Evolutionary conservation across 2,888 invertebrate genomes (phyloP), one percentile per base, ranked within the genome.

Genomic region (Caenorhabditis sp.): DNA sequence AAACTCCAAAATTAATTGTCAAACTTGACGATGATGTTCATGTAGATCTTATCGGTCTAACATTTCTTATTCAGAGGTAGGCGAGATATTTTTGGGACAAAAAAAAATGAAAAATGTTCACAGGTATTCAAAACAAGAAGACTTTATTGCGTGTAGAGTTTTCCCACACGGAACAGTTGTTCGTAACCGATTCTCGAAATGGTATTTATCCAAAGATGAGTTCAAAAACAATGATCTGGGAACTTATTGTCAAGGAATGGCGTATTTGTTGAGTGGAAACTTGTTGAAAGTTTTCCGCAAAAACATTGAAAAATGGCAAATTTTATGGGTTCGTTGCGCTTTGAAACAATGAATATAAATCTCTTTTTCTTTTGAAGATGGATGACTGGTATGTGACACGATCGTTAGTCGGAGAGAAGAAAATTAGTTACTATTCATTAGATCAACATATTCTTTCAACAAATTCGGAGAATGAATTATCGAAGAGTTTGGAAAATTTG

Each of bases 341-440:
- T 17, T 49, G 23, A 3, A 31, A 53, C 21, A 4, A 12, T 12
- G 5, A 23, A 12, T 53, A 26, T 23, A 6, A 26, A 26, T 53
- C 8, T 12, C 4, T n/a, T 58, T 24, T 43, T 23, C 17, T 19
- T 59, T 58, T 75, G 4, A 54, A 82, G 82, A 81, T 81, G 81
- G 82, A 81, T 66, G 81, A 82, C 43, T 81, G 82, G 82, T 82
- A 82, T 53, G 79, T 80, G 10, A 82, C 81, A 1, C 58, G 77
- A 36, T 75, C 72, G 6, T 55, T 73, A 17, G 57, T 73, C 2
- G 58, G 65, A 5, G 59, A 64, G 6, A 43, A 73, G 17, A 62
- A 62, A 50, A 62, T 73, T 6, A 74, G 65, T 26, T 70, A 69
- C 26, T 75, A 70, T 51, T 66, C 69, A 2, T n/a, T 75, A 53